Conservation (phyloP, 2,797 vertebrate species). For the Cuculus canorus region DNA sequence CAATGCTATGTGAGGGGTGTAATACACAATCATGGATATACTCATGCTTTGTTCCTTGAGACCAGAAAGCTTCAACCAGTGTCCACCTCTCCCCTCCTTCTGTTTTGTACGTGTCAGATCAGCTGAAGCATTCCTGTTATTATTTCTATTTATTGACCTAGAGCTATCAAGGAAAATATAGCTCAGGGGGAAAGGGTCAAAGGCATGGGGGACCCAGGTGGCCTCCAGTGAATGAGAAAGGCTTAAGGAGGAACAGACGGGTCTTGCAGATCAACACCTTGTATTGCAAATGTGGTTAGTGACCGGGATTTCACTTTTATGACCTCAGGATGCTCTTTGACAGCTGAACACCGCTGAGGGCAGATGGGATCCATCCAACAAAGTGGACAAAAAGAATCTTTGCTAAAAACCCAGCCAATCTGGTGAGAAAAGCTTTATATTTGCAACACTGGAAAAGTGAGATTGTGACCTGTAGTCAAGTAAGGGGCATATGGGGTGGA, state of each 20-base stretch:
- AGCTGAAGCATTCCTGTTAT: background rate
- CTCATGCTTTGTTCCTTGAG: background rate
- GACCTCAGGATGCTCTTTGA: background rate
- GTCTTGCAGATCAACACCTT: background rate
- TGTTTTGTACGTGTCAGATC: accelerated
- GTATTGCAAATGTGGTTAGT: background rate
- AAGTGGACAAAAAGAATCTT: background rate
- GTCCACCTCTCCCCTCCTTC: background rate
- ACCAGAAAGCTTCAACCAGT: background rate
- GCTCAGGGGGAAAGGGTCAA: background rate
- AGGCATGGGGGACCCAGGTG: background rate
- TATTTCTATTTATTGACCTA: background rate
- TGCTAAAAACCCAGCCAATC: background rate
- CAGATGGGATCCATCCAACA: background rate
- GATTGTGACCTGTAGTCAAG: background rate
- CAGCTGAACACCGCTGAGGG: background rate
- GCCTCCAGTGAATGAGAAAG: background rate
- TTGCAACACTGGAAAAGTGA: background rate
- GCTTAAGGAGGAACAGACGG: background rate
- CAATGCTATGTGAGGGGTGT: background rate
- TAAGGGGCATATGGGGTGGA: background rate
- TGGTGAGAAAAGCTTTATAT: background rate
- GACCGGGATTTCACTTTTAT: background rate
- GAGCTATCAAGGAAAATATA: background rate
- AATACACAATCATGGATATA: background rate